Percentiles rank a stretch among this genome's conserved stretches.
Evolutionary conservation across 2,888 invertebrate species (phyloP).

Genomic region (Petrophora chlorosata): DNA sequence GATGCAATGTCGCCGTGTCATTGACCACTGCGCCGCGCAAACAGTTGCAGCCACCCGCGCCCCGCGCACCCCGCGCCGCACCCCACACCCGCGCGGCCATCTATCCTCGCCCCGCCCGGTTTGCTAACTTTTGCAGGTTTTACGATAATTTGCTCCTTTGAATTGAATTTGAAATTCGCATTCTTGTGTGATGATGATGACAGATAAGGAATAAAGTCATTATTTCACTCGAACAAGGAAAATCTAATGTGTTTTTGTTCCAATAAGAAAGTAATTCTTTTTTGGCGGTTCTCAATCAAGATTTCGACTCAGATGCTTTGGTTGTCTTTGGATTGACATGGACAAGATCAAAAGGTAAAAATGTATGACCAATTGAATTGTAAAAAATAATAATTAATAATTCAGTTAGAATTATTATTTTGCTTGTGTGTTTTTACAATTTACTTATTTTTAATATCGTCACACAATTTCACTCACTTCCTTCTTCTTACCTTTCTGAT

Average conservation of each 20-base stretch:
- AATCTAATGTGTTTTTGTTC: not conserved
- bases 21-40: constrained; percentile 54
- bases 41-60: constrained; percentile 48
- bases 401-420: no score
- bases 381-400: no score
- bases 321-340: not conserved
- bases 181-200: constrained; percentile 23
- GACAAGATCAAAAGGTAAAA: not conserved
- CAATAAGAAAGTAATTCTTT: not conserved
- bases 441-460: no score
- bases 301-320: constrained; percentile 31
- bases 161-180: constrained; percentile 34
- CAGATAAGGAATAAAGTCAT: constrained; percentile 20
- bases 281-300: not conserved
- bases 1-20: constrained; percentile 80
- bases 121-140: constrained; percentile 47
- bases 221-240: constrained; percentile 1
- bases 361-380: no score
- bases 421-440: no score
- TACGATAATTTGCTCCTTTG: constrained; percentile 37
- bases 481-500: no score
- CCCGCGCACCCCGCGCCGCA: constrained; percentile 41
- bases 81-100: constrained; percentile 38
- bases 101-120: constrained; percentile 47
- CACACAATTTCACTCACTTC: no score